Conservation (phyloP, 2,888 invertebrate genomes). For the Eubasilissa splendida region DNA sequence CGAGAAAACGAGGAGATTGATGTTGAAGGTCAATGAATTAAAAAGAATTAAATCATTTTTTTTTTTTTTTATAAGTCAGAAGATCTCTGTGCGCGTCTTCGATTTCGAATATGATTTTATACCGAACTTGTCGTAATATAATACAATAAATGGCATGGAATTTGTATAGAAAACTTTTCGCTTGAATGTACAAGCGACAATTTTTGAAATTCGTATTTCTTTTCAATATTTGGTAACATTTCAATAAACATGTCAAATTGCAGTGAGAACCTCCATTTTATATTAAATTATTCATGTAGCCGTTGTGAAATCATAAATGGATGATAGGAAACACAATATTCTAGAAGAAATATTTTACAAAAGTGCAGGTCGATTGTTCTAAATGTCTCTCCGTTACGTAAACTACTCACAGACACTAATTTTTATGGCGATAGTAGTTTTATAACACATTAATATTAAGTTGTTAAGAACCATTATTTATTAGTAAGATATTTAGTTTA, state of each 20-base stretch:
- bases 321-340: background rate
- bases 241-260: conserved; percentile 11
- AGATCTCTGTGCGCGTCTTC: too few species aligned
- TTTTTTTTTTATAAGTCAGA: too few species aligned
- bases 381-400: background rate
- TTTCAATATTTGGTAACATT: background rate
- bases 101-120: background rate
- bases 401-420: too few species aligned
- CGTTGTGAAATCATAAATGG: background rate
- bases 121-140: background rate
- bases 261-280: background rate
- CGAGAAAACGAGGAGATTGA: too few species aligned
- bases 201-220: background rate
- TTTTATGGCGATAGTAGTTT: too few species aligned
- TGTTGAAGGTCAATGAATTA: too few species aligned
- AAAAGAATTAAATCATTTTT: too few species aligned
- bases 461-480: too few species aligned
- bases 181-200: background rate
- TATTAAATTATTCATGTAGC: background rate
- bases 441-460: too few species aligned
- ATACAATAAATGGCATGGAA: background rate
- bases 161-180: background rate
- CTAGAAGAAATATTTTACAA: background rate
- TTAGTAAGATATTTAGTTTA: too few species aligned
- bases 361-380: background rate